Evolutionary conservation across 2,113 vertebrate species (phyloP), one percentile per base, ranked within the genome.

Genomic region (Caranx ignobilis): DNA sequence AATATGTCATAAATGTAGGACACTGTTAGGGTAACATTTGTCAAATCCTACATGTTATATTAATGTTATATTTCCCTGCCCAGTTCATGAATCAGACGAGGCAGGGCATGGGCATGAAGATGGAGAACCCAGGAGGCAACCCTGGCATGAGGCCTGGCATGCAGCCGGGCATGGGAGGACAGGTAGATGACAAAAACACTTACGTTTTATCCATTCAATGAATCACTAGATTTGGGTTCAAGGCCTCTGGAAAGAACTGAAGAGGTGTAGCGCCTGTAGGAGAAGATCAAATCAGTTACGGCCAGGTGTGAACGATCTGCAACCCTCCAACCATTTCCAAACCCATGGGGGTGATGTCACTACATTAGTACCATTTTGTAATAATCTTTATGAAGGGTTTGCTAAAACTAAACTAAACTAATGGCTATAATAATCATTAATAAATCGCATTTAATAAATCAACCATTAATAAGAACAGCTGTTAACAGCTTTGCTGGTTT

Each of bases 21-120:
- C 35, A 16, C 6, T 16, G 50, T 72, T 61, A 70, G 45, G 2
- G 37, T 60, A 69, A n/a, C 34, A 71, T 75, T 50, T 79, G 39
- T 26, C 26, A 26, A 26, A 26, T 26, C 26, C n/a, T 47, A 50
- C 5, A 10, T 60, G 21, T 81, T 39, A 62, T 32, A 5, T 11
- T 12, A 11, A 67, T 71, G 11, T 48, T 89, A 50, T 75, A 16
- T 84, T 26, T 87, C 32, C 83, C 48, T 91, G 60, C 12, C 65
- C 88, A 99, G 98, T 98, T 99, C 85, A 94, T 99, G 94, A 99
- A 97, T 93, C 98, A 99, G 95, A 97, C 93, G 4, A 95, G 97
- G 59, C 98, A 97, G 90, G 90, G 91, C 0, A 96, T 98, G 85
- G 96, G 94, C 52, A 96, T 99, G 85, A 99, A 98, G 91, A 96